These are phyloP conservation scores for Chascanopsetta lugubris DNA, from an alignment of 2,113 vertebrate species.

Conservation along the genomic window DNA sequence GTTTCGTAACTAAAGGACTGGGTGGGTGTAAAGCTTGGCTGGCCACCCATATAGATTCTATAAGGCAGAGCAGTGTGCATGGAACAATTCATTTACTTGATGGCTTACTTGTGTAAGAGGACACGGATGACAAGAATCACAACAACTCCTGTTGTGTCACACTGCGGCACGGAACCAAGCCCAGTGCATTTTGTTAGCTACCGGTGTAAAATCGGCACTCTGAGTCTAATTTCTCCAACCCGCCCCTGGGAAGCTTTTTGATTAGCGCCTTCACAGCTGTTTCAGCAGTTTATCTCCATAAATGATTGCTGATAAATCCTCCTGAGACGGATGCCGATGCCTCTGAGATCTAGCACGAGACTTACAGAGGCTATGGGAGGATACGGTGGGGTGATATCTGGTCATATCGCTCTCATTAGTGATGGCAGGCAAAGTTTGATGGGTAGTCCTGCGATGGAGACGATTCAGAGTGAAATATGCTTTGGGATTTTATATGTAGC, in stretches of 20 bases:
- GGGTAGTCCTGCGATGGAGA: slow-evolving; percentile 21
- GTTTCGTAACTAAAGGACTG: slow-evolving; percentile 28
- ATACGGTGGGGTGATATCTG: slow-evolving; percentile 53
- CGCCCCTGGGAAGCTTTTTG: slow-evolving; percentile 68
- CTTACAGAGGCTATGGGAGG: slow-evolving; percentile 47
- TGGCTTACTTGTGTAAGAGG: slow-evolving; percentile 31
- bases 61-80: not conserved
- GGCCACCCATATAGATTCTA: not conserved
- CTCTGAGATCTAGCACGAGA: slow-evolving; percentile 54
- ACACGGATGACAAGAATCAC: slow-evolving; percentile 45
- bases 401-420: slow-evolving; percentile 64
- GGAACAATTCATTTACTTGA: slow-evolving; percentile 28
- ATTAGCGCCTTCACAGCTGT: slow-evolving; percentile 75
- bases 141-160: slow-evolving; percentile 32
- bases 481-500: slow-evolving; percentile 48
- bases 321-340: slow-evolving; percentile 61
- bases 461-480: slow-evolving; percentile 35
- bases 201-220: slow-evolving; percentile 59
- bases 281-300: slow-evolving; percentile 74
- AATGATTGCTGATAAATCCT: slow-evolving; percentile 77
- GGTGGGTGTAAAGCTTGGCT: not conserved
- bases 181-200: slow-evolving; percentile 21
- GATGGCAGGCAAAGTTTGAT: slow-evolving; percentile 42
- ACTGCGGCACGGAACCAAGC: slow-evolving; percentile 15
- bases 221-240: slow-evolving; percentile 73